Evolutionary conservation across 2,888 invertebrate species (phyloP).

Genomic region (Pyrrhia umbra): DNA sequence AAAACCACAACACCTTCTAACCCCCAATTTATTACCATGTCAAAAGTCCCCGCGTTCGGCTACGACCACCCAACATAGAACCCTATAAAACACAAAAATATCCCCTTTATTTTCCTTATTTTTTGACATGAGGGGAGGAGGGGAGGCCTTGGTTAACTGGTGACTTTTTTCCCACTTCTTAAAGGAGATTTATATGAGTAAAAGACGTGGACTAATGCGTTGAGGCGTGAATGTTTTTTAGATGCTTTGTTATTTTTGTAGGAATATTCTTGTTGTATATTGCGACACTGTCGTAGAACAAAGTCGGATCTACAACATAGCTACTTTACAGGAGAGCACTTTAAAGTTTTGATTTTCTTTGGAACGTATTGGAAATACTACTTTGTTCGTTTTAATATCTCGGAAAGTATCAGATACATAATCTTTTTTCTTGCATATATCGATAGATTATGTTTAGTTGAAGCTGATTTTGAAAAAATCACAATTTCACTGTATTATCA

Average conservation of each 20-base stretch:
- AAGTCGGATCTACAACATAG: too few relatives aligned
- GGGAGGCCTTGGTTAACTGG: constrained; percentile 46
- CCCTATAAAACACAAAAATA: constrained; percentile 14
- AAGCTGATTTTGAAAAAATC: too few relatives aligned
- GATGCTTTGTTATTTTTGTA: constrained; percentile 34
- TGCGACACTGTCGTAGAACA: too few relatives aligned
- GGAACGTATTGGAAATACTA: too few relatives aligned
- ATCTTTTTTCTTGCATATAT: too few relatives aligned
- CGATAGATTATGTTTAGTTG: too few relatives aligned
- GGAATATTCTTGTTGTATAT: neutral
- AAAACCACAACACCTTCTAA: constrained; percentile 29
- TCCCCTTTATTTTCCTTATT: neutral
- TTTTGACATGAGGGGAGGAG: neutral
- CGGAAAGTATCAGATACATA: too few relatives aligned
- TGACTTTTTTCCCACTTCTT: constrained; percentile 53
- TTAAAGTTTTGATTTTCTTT: too few relatives aligned
- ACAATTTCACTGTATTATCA: too few relatives aligned
- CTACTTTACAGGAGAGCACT: too few relatives aligned
- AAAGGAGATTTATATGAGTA: constrained; percentile 61
- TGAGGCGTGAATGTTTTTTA: constrained; percentile 49
- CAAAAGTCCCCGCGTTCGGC: constrained; percentile 25
- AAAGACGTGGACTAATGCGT: constrained; percentile 66
- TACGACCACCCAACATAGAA: constrained; percentile 36
- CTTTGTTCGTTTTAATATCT: too few relatives aligned
- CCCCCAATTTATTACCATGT: constrained; percentile 48